phyloP scores from a whole-genome alignment of 1,140 invertebrate species.

The Diachasmimorpha longicaudata region DNA sequence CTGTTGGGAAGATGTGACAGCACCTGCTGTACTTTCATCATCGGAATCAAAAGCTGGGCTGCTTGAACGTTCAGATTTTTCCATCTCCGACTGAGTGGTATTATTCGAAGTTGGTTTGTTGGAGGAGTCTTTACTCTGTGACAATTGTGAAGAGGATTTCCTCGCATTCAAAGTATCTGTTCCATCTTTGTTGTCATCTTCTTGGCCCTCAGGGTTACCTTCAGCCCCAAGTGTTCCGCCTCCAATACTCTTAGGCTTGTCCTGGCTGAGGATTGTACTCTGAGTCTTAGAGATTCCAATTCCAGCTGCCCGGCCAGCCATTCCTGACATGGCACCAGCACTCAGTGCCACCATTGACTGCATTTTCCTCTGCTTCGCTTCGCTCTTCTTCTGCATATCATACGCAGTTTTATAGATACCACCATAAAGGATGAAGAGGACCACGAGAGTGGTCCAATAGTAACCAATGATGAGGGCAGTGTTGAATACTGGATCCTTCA shows the following conservation, averaged over 20 bases:
- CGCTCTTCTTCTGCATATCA: constrained; percentile 97
- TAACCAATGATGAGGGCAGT: constrained; percentile 97
- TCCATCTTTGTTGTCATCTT: constrained; percentile 5
- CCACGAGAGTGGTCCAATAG: constrained; percentile 95
- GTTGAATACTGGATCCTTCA: constrained; percentile 97
- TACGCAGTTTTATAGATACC: constrained; percentile 99
- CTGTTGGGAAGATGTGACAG: constrained; percentile 49
- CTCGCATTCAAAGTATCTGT: constrained; percentile 1
- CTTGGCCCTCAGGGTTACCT: background rate
- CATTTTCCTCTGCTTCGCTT: constrained; percentile 93
- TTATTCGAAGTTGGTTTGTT: constrained; percentile 26
- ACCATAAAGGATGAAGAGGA: constrained; percentile 93
- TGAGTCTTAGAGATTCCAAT: constrained; percentile 83
- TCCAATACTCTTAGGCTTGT: constrained; percentile 66
- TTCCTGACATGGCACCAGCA: constrained; percentile 85
- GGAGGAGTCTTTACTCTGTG: constrained; percentile 17
- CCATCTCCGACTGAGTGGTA: constrained; percentile 39
- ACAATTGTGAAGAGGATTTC: constrained; percentile 28
- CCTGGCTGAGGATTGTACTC: constrained; percentile 73
- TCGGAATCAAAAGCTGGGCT: constrained; percentile 96
- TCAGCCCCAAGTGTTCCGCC: constrained; percentile 22
- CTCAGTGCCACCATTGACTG: constrained; percentile 90
- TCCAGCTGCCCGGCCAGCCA: constrained; percentile 85
- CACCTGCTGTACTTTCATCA: constrained; percentile 75
- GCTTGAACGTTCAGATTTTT: constrained; percentile 89